Evolutionary conservation across 2,113 vertebrate species (phyloP).

Genomic region (Corythornis cristatus): DNA sequence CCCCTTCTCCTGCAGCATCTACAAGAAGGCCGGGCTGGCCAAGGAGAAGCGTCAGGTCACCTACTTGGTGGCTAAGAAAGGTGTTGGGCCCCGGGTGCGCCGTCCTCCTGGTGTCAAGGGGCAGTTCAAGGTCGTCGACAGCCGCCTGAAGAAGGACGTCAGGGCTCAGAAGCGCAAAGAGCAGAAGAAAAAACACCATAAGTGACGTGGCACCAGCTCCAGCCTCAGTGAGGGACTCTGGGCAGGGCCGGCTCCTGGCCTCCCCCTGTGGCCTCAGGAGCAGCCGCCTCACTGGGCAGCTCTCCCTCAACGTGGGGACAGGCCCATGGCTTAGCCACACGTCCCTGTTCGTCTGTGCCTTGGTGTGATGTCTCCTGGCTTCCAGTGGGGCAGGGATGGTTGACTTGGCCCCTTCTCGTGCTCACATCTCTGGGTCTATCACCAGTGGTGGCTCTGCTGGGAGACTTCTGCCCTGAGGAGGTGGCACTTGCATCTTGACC

Average conservation of each 20-base stretch:
- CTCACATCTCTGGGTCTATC: neutral
- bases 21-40: constrained; percentile 93
- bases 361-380: neutral
- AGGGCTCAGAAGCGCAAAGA: constrained; percentile 85
- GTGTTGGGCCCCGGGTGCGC: constrained; percentile 84
- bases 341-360: neutral
- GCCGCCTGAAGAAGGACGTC: constrained; percentile 93
- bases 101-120: constrained; percentile 90
- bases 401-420: neutral
- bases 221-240: fast-evolving
- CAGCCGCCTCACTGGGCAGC: fast-evolving
- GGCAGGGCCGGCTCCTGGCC: neutral
- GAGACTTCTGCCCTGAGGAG: neutral
- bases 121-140: constrained; percentile 91
- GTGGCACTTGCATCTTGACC: fast-evolving
- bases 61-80: constrained; percentile 92
- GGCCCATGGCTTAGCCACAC: neutral
- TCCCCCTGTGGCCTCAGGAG: fast-evolving
- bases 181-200: constrained; percentile 72
- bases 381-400: too few species aligned
- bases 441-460: fast-evolving
- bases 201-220: neutral
- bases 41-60: constrained; percentile 94
- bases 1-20: constrained; percentile 80
- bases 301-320: neutral